Conservation (phyloP, 1,140 invertebrate genomes). For the Leptinotarsa undecemlineata region DNA sequence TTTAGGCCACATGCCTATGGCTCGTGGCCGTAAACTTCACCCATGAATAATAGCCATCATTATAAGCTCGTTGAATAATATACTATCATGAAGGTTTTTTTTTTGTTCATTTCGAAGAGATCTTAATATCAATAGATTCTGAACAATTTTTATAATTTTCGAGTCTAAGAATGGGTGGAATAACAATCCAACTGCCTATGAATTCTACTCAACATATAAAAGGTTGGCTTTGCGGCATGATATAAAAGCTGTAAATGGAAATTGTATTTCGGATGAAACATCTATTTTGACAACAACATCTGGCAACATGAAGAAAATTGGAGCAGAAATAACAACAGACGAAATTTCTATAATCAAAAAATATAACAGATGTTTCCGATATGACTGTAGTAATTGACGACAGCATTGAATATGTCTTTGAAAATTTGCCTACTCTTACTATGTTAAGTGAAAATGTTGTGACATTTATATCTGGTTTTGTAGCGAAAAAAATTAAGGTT, state of each 20-base stretch:
- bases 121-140: not conserved
- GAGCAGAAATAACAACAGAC: not conserved
- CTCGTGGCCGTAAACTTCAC: too few species aligned
- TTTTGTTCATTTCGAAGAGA: not conserved
- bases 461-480: not conserved
- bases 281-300: not conserved
- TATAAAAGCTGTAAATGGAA: conserved; percentile 13
- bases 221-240: conserved; percentile 24
- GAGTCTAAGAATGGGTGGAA: conserved; percentile 50
- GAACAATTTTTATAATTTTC: conserved; percentile 33
- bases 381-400: not conserved
- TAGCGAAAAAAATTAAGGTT: not conserved
- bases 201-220: conserved; percentile 39
- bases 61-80: too few species aligned
- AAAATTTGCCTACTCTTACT: not conserved
- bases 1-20: too few species aligned
- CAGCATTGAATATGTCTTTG: not conserved
- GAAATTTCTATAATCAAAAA: not conserved
- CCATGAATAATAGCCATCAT: too few species aligned
- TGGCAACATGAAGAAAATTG: not conserved
- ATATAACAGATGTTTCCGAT: not conserved
- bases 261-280: not conserved
- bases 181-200: conserved; percentile 50
- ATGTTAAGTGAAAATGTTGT: not conserved
- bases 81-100: not conserved